These are phyloP conservation scores for Fistularia tabacaria DNA, from an alignment of 2,797 vertebrate genomes.

Conservation along the genomic window DNA sequence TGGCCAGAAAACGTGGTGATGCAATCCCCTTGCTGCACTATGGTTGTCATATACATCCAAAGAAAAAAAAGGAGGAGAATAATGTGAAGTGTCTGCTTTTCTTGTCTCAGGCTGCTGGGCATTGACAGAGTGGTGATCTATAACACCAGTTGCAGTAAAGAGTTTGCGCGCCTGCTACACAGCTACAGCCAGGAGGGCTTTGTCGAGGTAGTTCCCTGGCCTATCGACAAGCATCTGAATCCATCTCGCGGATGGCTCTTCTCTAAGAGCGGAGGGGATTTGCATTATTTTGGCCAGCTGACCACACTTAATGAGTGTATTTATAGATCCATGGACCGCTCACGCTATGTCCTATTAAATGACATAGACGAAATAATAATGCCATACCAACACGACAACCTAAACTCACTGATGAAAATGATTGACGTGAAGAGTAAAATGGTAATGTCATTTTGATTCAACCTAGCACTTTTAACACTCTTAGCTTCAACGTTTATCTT, in stretches of 20 bases:
- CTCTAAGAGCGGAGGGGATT: conserved; percentile 24
- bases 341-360: conserved; percentile 58
- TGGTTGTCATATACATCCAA: too few relatives aligned
- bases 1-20: too few relatives aligned
- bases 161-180: conserved; percentile 42
- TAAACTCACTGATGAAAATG: conserved; percentile 46
- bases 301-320: conserved; percentile 68
- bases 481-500: background rate
- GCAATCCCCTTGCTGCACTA: too few relatives aligned
- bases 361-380: conserved; percentile 71
- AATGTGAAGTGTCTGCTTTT: background rate
- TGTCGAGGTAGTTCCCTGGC: conserved; percentile 64
- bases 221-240: conserved; percentile 40
- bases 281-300: conserved; percentile 68
- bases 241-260: conserved; percentile 49
- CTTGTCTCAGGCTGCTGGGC: conserved; percentile 51
- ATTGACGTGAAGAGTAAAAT: conserved; percentile 45
- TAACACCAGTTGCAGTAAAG: conserved; percentile 57
- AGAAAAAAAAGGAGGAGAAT: background rate
- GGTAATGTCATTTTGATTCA: conserved; percentile 8
- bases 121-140: conserved; percentile 63
- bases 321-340: conserved; percentile 65
- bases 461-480: too few relatives aligned
- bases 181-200: conserved; percentile 52
- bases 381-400: conserved; percentile 45